Percentiles rank a stretch among this genome's conserved stretches.
phyloP scores from a whole-genome alignment of 1,140 invertebrate genomes.

The Ceratitis capitata region DNA sequence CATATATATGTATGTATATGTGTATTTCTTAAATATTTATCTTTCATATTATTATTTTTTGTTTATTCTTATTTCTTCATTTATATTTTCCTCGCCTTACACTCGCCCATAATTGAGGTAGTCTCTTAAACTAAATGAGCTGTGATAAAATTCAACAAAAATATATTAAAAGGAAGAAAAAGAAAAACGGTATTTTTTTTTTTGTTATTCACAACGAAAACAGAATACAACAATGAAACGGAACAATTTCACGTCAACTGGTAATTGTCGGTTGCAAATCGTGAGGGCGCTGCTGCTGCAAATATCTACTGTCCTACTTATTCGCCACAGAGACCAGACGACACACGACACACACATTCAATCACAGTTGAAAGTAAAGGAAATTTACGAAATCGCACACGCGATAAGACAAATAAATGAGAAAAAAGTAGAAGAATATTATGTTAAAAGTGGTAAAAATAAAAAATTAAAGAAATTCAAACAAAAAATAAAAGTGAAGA shows the following conservation, averaged over 20 bases:
- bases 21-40: too few relatives aligned
- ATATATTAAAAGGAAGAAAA: neutral
- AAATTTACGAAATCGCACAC: neutral
- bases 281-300: neutral
- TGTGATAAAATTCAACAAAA: neutral
- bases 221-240: neutral
- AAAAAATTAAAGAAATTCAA: neutral
- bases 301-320: neutral
- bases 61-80: too few relatives aligned
- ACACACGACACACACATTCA: neutral
- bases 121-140: slow-evolving; percentile 4
- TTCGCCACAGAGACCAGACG: too few relatives aligned
- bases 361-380: slow-evolving; percentile 7
- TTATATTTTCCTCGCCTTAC: neutral
- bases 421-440: neutral
- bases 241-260: neutral
- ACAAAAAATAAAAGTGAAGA: neutral
- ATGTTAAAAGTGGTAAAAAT: neutral
- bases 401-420: neutral
- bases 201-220: neutral
- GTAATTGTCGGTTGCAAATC: neutral
- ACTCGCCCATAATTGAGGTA: neutral
- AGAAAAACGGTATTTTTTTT: neutral
- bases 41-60: too few relatives aligned
- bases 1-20: neutral